A percentile compares a stretch with the other conserved stretches of the same genome.
Conservation (phyloP, 2,113 vertebrate species). For the Struthidea cinerea region DNA sequence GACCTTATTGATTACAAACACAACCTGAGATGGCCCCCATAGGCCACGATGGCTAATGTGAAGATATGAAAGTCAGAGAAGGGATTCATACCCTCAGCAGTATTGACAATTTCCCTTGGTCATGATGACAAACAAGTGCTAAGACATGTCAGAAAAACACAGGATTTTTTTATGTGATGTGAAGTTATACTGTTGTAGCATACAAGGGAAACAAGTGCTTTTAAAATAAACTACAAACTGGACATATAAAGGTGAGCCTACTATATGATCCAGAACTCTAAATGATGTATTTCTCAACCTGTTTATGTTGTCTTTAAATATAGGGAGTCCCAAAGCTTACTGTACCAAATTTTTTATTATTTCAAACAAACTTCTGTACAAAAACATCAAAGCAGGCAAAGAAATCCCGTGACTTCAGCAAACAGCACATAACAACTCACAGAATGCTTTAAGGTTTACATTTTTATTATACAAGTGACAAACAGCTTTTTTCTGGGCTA, state of each 20-base stretch:
- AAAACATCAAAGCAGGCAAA: constrained; percentile 59
- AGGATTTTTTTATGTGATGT: neutral
- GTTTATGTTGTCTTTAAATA: neutral
- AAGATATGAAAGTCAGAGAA: neutral
- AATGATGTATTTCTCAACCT: neutral
- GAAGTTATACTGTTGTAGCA: neutral
- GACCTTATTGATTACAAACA: neutral
- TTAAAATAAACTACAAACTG: neutral
- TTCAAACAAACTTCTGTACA: constrained; percentile 69
- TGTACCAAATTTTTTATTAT: constrained; percentile 71
- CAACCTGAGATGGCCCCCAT: neutral
- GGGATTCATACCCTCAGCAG: neutral
- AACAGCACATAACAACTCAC: constrained; percentile 48
- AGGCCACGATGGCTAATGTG: neutral
- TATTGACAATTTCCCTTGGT: neutral
- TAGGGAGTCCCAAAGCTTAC: constrained; percentile 3
- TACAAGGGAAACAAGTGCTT: neutral
- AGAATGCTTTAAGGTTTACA: constrained; percentile 22
- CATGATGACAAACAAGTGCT: neutral
- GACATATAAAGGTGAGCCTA: neutral
- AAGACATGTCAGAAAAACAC: neutral
- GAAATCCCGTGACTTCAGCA: constrained; percentile 36
- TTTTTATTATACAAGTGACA: constrained; percentile 55
- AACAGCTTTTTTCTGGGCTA: constrained; percentile 22
- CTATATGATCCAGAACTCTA: neutral